These are phyloP conservation scores for Petroica traversi DNA, from an alignment of 2,113 vertebrate genomes.

Conservation along the genomic window DNA sequence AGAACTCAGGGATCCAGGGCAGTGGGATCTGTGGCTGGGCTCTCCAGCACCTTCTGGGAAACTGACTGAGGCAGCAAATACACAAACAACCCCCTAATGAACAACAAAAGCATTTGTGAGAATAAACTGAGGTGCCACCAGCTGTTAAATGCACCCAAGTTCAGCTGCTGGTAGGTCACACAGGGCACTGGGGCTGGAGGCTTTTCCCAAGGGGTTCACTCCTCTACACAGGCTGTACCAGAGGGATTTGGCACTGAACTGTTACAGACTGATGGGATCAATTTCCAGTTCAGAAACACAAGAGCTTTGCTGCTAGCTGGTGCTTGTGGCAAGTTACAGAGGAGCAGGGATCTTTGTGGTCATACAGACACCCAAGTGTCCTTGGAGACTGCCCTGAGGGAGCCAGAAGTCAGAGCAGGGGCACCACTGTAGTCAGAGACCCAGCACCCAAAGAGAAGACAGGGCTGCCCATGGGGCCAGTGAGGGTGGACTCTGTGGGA, in stretches of 20 bases:
- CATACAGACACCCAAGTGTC: background rate
- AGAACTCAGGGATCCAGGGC: background rate
- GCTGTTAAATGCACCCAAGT: background rate
- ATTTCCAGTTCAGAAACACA: background rate
- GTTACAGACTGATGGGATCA: too few relatives aligned
- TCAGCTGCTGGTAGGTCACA: background rate
- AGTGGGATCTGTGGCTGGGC: too few relatives aligned
- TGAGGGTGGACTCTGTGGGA: background rate
- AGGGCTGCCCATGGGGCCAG: background rate
- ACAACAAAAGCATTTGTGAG: background rate
- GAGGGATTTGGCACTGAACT: background rate
- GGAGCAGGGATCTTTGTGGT: background rate
- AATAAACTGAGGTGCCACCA: background rate
- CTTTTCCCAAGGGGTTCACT: background rate
- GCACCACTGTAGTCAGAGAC: background rate
- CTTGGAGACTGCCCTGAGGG: too few relatives aligned
- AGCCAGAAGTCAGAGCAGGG: background rate
- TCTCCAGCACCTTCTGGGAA: background rate
- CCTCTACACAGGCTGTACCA: background rate
- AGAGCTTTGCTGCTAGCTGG: background rate
- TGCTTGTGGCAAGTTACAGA: background rate
- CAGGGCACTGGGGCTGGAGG: rapidly evolving
- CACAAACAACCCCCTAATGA: background rate
- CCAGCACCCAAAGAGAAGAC: background rate
- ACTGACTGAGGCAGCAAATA: background rate